These are phyloP conservation scores for Ramazzottius varieornatus DNA, from an alignment of 2,888 invertebrate species.

Conservation along the genomic window DNA sequence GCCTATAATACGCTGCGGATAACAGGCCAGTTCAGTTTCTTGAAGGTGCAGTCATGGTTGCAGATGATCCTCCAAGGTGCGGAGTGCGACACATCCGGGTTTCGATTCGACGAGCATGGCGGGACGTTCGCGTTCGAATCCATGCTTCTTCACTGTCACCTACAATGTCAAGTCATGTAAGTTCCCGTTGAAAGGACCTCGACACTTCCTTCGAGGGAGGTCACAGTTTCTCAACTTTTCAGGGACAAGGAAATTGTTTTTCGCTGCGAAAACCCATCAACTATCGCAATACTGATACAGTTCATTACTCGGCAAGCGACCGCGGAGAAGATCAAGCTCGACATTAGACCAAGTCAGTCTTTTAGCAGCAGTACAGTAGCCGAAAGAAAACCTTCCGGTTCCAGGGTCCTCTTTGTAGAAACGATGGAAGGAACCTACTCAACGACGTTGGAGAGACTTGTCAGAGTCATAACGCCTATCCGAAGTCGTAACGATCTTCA, in stretches of 20 bases:
- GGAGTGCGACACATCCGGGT: not conserved
- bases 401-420: not conserved
- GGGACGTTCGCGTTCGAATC: not conserved
- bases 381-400: no score
- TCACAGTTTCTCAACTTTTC: no score
- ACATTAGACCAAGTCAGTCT: not conserved
- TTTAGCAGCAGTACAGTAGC: no score
- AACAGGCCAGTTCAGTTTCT: not conserved
- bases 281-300: not conserved
- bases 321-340: not conserved
- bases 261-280: not conserved
- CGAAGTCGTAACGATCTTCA: not conserved
- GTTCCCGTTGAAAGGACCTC: no score
- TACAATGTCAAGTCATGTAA: not conserved
- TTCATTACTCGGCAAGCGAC: not conserved
- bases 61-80: not conserved
- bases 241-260: not conserved
- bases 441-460: not conserved
- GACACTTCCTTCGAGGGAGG: no score
- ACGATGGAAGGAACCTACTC: not conserved
- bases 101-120: not conserved
- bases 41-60: slow-evolving; percentile 1
- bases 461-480: not conserved
- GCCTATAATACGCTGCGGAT: not conserved
- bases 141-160: not conserved